Percentiles rank a stretch among this genome's conserved stretches.
Evolutionary conservation across 2,797 vertebrate genomes (phyloP).

Genomic region (Mormyrops attenuatus): DNA sequence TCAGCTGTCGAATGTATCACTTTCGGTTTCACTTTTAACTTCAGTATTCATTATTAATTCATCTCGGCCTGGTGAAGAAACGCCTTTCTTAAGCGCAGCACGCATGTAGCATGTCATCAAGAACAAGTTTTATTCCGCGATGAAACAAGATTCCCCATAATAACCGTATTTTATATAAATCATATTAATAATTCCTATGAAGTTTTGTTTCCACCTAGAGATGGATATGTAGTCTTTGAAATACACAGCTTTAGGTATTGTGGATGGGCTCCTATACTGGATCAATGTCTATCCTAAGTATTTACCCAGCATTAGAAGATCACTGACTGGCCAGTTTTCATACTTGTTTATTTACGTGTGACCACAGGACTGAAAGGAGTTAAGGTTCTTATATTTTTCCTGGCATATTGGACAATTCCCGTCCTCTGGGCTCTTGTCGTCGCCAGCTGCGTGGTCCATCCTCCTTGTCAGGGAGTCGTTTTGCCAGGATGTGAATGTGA

Average conservation of each 20-base stretch:
- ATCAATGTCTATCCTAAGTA: not conserved
- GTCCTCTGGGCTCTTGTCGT: not conserved
- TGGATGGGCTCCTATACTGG: not conserved
- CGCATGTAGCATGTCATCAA: not conserved
- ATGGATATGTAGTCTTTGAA: not conserved
- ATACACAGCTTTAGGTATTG: not conserved
- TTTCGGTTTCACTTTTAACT: not conserved
- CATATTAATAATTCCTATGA: not conserved
- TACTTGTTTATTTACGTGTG: constrained; percentile 37
- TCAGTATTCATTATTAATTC: not conserved
- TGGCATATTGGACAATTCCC: constrained; percentile 36
- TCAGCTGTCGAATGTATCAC: not conserved
- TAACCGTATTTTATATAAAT: not conserved
- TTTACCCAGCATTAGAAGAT: not conserved
- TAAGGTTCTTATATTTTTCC: constrained; percentile 25
- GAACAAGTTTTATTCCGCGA: not conserved
- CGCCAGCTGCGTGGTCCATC: not conserved
- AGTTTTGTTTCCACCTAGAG: not conserved
- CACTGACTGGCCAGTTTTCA: not conserved
- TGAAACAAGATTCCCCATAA: not conserved
- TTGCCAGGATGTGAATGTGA: not conserved
- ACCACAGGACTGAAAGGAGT: constrained; percentile 23
- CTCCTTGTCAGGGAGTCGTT: not conserved
- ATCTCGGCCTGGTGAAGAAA: not conserved
- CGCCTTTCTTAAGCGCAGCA: not conserved